Percentiles rank a stretch among this genome's conserved stretches.
These are phyloP conservation scores for Sarcophaga subvicina DNA, from an alignment of 2,888 invertebrate species.

Conservation along the genomic window DNA sequence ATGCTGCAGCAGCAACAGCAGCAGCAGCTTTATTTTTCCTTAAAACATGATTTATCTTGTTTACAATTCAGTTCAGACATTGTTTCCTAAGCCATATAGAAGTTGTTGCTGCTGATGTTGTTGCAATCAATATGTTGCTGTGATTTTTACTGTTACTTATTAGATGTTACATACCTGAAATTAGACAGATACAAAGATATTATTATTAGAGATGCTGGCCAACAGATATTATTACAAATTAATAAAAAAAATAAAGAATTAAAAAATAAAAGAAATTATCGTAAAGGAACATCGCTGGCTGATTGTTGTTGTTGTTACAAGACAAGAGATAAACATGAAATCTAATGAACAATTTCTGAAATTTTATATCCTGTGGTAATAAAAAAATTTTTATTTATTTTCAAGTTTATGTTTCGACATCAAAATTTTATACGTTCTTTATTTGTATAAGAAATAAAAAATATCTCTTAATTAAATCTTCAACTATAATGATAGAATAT, in stretches of 20 bases:
- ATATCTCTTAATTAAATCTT: too few species aligned
- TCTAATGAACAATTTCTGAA: too few species aligned
- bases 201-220: background rate
- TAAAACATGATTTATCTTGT: conserved; percentile 64
- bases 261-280: background rate
- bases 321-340: too few species aligned
- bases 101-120: background rate
- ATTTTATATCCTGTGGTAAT: too few species aligned
- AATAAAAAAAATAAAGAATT: conserved; percentile 1
- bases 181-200: conserved; percentile 40
- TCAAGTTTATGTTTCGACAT: too few species aligned
- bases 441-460: too few species aligned
- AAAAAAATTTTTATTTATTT: too few species aligned
- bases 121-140: conserved; percentile 48
- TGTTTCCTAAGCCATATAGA: background rate
- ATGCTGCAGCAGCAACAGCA: conserved; percentile 50
- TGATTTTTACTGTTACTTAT: conserved; percentile 50
- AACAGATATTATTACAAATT: conserved; percentile 10
- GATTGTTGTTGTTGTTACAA: too few species aligned
- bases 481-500: too few species aligned
- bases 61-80: conserved; percentile 42
- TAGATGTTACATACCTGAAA: conserved; percentile 50
- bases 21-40: conserved; percentile 39
- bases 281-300: too few species aligned
- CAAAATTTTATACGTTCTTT: too few species aligned